phyloP scores from a whole-genome alignment of 92 coral and sea anemone species.

The Anthopleura xanthogrammica region DNA sequence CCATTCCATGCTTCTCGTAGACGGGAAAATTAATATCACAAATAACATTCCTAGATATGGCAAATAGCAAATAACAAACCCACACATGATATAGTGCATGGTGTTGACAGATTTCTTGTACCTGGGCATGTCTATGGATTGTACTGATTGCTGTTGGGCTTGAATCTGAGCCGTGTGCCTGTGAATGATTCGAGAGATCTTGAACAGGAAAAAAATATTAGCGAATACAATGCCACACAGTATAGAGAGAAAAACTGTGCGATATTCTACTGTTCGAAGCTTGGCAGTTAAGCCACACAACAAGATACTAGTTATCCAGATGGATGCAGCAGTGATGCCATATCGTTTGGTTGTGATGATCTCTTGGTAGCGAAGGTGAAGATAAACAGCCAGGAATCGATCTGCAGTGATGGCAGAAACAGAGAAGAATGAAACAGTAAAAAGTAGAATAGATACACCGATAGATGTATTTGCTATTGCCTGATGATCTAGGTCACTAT shows the following conservation, averaged over 20 bases:
- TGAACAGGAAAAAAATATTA: background rate
- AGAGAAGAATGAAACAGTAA: background rate
- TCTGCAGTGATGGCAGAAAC: background rate
- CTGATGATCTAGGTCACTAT: background rate
- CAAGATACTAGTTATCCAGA: background rate
- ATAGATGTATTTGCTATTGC: background rate
- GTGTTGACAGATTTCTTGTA: slow-evolving; percentile 23
- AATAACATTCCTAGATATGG: background rate
- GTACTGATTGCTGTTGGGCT: slow-evolving; percentile 9
- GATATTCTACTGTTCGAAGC: background rate
- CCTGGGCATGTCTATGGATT: background rate
- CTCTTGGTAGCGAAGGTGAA: background rate
- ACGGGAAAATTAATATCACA: too few relatives aligned
- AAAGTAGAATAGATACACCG: background rate
- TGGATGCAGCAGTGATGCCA: background rate
- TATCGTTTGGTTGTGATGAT: background rate
- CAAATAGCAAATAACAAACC: slow-evolving; percentile 1
- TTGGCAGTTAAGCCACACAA: background rate
- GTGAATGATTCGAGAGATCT: background rate
- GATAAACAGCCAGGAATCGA: background rate
- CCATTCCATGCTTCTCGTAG: too few relatives aligned
- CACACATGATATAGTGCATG: slow-evolving; percentile 16
- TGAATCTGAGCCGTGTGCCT: slow-evolving; percentile 8
- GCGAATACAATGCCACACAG: background rate
- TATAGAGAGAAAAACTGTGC: background rate